A percentile compares a stretch with the other conserved stretches of the same genome.
Conservation (phyloP, 2,888 invertebrate genomes). For the Mesochorus sp. region DNA sequence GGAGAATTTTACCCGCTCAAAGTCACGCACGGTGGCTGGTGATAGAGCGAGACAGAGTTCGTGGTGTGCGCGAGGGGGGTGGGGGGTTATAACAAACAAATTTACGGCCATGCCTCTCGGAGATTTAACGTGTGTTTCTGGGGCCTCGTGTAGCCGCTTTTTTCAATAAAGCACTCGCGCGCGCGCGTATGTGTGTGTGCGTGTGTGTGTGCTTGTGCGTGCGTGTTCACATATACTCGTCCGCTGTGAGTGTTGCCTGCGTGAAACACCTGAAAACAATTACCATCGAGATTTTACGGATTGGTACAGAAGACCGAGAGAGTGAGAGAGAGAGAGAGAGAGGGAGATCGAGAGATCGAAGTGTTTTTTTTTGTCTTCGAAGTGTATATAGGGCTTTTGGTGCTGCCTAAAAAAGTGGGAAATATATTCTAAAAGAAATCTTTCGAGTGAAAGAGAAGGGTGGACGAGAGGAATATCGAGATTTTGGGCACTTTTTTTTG, state of each 20-base stretch:
- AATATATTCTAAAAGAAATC: too few relatives aligned
- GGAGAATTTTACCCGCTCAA: conserved; percentile 52
- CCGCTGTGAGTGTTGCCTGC: too few relatives aligned
- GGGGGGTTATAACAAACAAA: conserved; percentile 53
- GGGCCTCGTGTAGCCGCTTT: conserved; percentile 17
- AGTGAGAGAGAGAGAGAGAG: too few relatives aligned
- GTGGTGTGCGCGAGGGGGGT: background rate
- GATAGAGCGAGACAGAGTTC: background rate
- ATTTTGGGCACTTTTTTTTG: too few relatives aligned
- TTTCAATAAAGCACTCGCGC: background rate
- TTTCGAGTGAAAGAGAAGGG: too few relatives aligned
- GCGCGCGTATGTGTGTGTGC: background rate
- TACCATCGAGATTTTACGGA: too few relatives aligned
- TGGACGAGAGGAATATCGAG: too few relatives aligned
- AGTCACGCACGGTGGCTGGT: conserved; percentile 11
- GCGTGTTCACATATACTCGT: background rate
- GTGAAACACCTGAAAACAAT: background rate
- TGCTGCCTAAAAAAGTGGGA: too few relatives aligned
- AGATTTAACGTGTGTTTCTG: conserved; percentile 23
- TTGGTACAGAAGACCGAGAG: too few relatives aligned
- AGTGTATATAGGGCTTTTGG: too few relatives aligned
- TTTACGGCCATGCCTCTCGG: conserved; percentile 50
- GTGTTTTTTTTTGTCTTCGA: background rate
- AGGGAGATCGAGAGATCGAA: too few relatives aligned
- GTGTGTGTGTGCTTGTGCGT: background rate